phyloP scores from a whole-genome alignment of 2,113 vertebrate genomes.

The Ailuropoda melanoleuca region DNA sequence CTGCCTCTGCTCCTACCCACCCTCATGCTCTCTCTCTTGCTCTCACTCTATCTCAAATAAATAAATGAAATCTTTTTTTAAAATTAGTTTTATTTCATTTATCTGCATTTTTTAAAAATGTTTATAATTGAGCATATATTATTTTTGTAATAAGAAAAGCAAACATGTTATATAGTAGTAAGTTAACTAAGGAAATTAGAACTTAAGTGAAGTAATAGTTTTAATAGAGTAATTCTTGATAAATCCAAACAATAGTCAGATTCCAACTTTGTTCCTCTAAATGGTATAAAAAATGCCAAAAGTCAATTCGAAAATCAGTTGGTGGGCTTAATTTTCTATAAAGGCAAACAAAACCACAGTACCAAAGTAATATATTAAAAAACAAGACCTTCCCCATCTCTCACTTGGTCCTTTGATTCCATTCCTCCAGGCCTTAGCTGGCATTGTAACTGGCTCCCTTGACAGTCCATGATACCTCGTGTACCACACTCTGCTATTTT shows the following conservation, averaged over 20 bases:
- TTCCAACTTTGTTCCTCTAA: background rate
- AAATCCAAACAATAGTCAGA: background rate
- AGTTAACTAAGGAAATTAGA: background rate
- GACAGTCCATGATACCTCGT: background rate
- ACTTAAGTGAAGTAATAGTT: background rate
- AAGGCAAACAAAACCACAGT: constrained; percentile 18
- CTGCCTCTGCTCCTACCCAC: background rate
- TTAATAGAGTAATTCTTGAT: background rate
- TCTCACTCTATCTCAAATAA: background rate
- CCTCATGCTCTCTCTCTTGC: background rate
- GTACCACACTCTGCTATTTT: constrained; percentile 15
- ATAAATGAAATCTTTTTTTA: background rate
- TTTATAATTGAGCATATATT: background rate
- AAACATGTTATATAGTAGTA: background rate
- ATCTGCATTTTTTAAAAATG: background rate
- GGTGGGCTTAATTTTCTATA: constrained; percentile 23
- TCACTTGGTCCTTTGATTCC: background rate
- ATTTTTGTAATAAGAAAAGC: constrained; percentile 39
- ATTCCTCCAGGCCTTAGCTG: background rate
- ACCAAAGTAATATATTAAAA: constrained; percentile 1
- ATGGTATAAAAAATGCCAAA: constrained; percentile 3
- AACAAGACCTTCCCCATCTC: background rate
- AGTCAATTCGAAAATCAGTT: constrained; percentile 6
- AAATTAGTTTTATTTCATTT: background rate
- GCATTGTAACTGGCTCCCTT: background rate